A percentile compares a stretch with the other conserved stretches of the same genome.
Evolutionary conservation across 1,140 invertebrate species (phyloP).

Genomic region (Uloborus diversus): DNA sequence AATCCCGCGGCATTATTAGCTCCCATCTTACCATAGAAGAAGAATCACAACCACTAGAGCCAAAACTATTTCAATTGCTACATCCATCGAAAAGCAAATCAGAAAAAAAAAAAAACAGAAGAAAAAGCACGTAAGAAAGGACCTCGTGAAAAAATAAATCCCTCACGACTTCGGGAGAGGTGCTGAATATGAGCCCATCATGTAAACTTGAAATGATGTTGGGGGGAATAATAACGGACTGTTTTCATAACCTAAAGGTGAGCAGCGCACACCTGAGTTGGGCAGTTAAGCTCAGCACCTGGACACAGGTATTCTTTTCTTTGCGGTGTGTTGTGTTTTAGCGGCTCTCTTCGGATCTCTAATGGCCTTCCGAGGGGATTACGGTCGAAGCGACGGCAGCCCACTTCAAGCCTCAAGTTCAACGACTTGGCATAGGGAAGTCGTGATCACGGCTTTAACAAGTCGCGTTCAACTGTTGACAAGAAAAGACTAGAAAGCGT

Average conservation of each 20-base stretch:
- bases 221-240: not conserved
- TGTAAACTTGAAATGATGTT: not conserved
- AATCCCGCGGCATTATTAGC: too few relatives aligned
- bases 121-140: too few relatives aligned
- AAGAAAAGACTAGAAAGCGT: too few relatives aligned
- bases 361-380: conserved; percentile 32
- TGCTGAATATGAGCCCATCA: not conserved
- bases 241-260: conserved; percentile 8
- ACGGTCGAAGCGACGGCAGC: conserved; percentile 6
- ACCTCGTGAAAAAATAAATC: not conserved
- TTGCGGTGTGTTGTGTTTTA: conserved; percentile 2
- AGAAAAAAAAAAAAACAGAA: too few relatives aligned
- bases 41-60: too few relatives aligned
- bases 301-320: conserved; percentile 1
- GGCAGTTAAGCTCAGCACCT: conserved; percentile 8
- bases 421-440: not conserved
- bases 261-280: conserved; percentile 2
- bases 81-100: too few relatives aligned
- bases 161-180: not conserved
- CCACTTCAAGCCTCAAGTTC: conserved; percentile 16
- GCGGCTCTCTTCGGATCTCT: not conserved
- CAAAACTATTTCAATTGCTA: too few relatives aligned
- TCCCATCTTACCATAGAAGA: too few relatives aligned
- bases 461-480: not conserved
- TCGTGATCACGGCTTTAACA: not conserved